Evolutionary conservation across 2,113 vertebrate species (phyloP), one percentile per base, ranked within the genome.

Genomic region (Chaetodon auriga): DNA sequence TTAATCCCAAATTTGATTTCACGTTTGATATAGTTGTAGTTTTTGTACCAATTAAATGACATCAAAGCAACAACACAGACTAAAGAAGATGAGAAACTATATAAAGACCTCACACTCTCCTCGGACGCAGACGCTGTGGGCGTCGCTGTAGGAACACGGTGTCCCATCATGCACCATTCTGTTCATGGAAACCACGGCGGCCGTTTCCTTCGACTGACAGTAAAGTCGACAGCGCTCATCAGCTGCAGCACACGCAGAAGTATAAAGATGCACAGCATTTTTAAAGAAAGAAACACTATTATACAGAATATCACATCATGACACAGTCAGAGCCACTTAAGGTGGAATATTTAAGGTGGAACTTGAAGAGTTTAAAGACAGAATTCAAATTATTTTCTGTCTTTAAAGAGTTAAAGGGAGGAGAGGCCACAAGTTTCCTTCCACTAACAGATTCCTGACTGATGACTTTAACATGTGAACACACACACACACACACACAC

Each of bases 101-200:
- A 89, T 91, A 90, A 85, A 90, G 88, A 99, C 98, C 95, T 96
- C 96, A 95, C 98, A 99, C 80, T 99, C 98, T 35, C 98, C 98
- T 25, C 96, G 94, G 85, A 99, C 97, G 0, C 98, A 99, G 85
- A 99, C 91, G 80, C 97, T 99, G 94, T 98, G 94, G 55, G 93
- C 82, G 0, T 99, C 97, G 51, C 95, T 96, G 81, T 99, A 99
- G 83, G 98, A 99, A 90, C 98, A 99, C 64, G 90, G 96, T 0
- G 98, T 99, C 84, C 98, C 98, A 0, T 99, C 98, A 0, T 99
- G 97, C 1, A 97, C 97, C 96, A 97, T 96, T 90, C 96, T 96
- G 75, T 97, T 96, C 97, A 99, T 98, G 76, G 96, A 96, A 1
- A 98, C 97, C 64, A 96, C 95, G 0, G 96, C 97, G 0, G 93